These are phyloP conservation scores for Phalera bucephala DNA, from an alignment of 2,888 invertebrate genomes.

Conservation along the genomic window DNA sequence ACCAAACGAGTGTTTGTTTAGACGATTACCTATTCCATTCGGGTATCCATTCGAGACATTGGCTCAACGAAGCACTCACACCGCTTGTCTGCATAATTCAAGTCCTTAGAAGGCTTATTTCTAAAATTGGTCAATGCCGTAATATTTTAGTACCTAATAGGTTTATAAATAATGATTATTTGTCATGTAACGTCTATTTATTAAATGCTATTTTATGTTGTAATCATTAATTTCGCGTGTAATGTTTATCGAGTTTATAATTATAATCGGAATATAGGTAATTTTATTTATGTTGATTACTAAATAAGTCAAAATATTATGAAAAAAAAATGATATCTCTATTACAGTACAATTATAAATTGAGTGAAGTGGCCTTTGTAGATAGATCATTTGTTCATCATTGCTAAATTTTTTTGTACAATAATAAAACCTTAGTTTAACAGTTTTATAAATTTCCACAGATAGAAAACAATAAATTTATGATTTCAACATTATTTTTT, in stretches of 20 bases:
- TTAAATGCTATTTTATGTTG: neutral
- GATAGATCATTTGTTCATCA: too few relatives aligned
- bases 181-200: conserved; percentile 6
- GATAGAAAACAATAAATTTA: conserved; percentile 19
- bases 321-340: too few relatives aligned
- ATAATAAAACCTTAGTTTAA: too few relatives aligned
- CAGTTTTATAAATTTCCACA: too few relatives aligned
- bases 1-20: conserved; percentile 22
- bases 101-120: conserved; percentile 25
- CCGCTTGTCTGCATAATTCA: conserved; percentile 41
- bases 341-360: too few relatives aligned
- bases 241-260: neutral
- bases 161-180: conserved; percentile 21
- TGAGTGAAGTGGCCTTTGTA: too few relatives aligned
- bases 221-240: conserved; percentile 3
- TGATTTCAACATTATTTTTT: conserved; percentile 1
- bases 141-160: conserved; percentile 28
- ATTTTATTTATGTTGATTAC: too few relatives aligned
- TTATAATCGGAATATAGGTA: too few relatives aligned
- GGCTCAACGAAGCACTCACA: conserved; percentile 14
- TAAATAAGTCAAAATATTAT: too few relatives aligned
- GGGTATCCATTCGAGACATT: conserved; percentile 25
- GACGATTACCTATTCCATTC: conserved; percentile 39
- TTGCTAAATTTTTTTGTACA: too few relatives aligned
- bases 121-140: conserved; percentile 55